Evolutionary conservation across 1,140 invertebrate genomes (phyloP).

Genomic region (Drosophila jambulina): DNA sequence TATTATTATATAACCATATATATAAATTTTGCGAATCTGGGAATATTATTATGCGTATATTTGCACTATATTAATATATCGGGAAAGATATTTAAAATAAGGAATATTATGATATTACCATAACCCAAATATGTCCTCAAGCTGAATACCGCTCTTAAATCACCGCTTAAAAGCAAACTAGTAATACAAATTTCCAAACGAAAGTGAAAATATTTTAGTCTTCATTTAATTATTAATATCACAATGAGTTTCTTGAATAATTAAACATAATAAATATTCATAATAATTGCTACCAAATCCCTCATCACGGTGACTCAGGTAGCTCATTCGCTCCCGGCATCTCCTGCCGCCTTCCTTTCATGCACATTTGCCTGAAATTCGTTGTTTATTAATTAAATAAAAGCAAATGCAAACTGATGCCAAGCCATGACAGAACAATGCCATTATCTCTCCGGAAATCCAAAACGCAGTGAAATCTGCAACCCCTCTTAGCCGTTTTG

Average conservation of each 20-base stretch:
- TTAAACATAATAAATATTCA: conserved; percentile 3
- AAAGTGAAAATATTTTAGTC: background rate
- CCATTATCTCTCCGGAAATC: conserved; percentile 50
- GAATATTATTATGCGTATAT: no score
- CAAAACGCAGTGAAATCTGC: conserved; percentile 20
- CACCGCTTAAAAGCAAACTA: background rate
- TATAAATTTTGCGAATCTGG: no score
- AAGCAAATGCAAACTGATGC: conserved; percentile 63
- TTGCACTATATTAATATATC: no score
- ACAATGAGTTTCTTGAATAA: background rate
- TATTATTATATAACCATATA: no score
- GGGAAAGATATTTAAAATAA: no score
- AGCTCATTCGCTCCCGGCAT: conserved; percentile 2
- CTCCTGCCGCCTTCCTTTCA: conserved; percentile 9
- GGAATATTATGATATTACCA: no score
- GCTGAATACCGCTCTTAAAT: background rate
- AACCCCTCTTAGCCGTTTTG: background rate
- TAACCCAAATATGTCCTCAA: no score
- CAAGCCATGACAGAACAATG: conserved; percentile 33
- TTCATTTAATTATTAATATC: background rate
- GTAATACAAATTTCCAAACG: background rate
- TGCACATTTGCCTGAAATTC: conserved; percentile 47
- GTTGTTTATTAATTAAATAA: conserved; percentile 71
- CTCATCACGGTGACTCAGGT: background rate
- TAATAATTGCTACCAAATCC: background rate